Conservation (phyloP, 2,113 vertebrate genomes). For the Marcusenius ussheri region DNA sequence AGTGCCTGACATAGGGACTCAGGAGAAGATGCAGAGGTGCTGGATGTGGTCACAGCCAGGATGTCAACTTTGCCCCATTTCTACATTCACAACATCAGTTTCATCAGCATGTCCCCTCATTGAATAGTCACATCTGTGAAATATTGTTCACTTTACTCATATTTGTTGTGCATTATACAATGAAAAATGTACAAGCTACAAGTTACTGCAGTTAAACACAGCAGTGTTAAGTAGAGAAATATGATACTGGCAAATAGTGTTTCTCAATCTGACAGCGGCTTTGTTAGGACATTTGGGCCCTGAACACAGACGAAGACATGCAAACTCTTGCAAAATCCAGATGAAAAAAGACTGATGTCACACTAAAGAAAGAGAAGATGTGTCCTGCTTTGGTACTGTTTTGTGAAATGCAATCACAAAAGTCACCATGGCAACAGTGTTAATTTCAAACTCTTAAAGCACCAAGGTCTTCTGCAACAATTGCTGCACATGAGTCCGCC, state of each 20-base stretch:
- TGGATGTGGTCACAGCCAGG: not conserved
- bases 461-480: not conserved
- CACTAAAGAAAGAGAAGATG: not conserved
- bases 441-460: not conserved
- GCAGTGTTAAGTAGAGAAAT: too few relatives aligned
- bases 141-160: not conserved
- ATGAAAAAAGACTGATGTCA: not conserved
- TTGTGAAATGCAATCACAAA: not conserved
- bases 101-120: not conserved
- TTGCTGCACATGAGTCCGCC: not conserved
- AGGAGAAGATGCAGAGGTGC: not conserved
- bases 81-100: not conserved
- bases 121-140: not conserved
- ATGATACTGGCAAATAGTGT: not conserved
- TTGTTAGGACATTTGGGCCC: not conserved
- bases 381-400: not conserved
- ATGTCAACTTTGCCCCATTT: not conserved
- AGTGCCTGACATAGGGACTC: not conserved
- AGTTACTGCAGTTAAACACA: not conserved
- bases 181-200: not conserved
- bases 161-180: not conserved
- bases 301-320: not conserved
- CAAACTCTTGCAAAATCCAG: not conserved
- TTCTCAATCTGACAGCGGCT: not conserved
- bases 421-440: not conserved